Evolutionary conservation across 2,797 vertebrate species (phyloP).

Genomic region (Mastacembelus armatus): DNA sequence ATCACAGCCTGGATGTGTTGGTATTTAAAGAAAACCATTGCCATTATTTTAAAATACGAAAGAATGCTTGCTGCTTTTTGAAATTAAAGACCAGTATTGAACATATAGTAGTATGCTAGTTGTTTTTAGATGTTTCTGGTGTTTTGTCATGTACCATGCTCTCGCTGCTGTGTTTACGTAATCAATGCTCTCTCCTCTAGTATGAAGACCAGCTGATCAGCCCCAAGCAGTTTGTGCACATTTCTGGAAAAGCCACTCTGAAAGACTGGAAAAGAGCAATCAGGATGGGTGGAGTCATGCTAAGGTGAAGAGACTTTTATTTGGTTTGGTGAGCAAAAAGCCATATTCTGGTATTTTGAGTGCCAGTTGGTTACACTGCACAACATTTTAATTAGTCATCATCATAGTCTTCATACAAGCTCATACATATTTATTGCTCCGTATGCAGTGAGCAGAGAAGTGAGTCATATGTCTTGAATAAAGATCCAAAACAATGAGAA

Average conservation of each 20-base stretch:
- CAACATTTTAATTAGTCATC: neutral
- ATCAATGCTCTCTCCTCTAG: constrained; percentile 67
- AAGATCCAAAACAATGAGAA: neutral
- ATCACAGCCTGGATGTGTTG: no score
- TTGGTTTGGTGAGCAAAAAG: neutral
- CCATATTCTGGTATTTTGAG: neutral
- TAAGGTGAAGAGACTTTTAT: constrained; percentile 86
- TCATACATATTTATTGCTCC: neutral
- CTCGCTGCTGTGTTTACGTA: neutral
- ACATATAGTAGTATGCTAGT: no score
- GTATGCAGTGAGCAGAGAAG: neutral
- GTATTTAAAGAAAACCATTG: no score
- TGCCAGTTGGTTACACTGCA: neutral
- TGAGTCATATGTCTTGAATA: constrained; percentile 7
- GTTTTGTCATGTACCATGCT: neutral
- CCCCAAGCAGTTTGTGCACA: constrained; percentile 98
- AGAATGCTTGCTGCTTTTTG: neutral
- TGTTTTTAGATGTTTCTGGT: neutral
- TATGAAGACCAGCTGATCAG: constrained; percentile 98
- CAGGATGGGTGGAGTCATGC: constrained; percentile 96
- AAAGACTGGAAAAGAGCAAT: constrained; percentile 99
- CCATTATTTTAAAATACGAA: no score
- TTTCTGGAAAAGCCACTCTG: constrained; percentile 97
- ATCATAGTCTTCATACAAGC: neutral
- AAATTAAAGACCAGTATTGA: neutral